Base-by-base conservation (phyloP, 2,888 invertebrate species). In the Yponomeuta sedellus region DNA sequence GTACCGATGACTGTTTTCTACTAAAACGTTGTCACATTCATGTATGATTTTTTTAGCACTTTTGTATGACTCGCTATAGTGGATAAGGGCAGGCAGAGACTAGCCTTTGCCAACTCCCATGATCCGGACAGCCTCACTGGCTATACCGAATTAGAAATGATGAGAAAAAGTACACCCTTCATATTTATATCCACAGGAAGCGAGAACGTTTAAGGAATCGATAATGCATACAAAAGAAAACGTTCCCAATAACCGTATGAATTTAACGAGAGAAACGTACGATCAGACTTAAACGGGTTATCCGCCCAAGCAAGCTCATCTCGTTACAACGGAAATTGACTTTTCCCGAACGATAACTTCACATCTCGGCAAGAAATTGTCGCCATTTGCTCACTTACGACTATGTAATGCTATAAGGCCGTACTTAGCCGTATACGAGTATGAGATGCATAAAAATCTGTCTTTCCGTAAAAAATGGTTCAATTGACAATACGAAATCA, bases 311-410 rank as follows among this genome's bases (percentile, higher is more conserved):
- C 74, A 77, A 78, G 77, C 78, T 77, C 76, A 75, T 81, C 74
- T 68, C 44, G 44, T 52, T 52, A 70, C 69, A 67, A 71, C 79
- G 82, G 82, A 82, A 80, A 82, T 82, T 81, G 81, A 82, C 77
- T 77, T 77, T 78, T 78, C 80, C 73, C 62, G 12, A 34, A 19
- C 62, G 62, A 62, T 62, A 39, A 39, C 62, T 34, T 59, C 16
- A 52, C 44, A 52, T 52, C 12, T 52, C 59, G 59, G 19, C 20
- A 12, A 25, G 59, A 59, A 59, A 59, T 59, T 59, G 59, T 59
- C 69, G 16, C 62, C 28, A 62, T 62, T 62, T 25, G 62, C 12
- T 62, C 34, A 39, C 40, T 59, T 59, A 19, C 34, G 34, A 34
- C 34, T 34, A 52, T 12, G 44, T 52, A 52, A 59, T 10, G 59